phyloP scores from a whole-genome alignment of 2,113 vertebrate genomes.

The Parus major region DNA sequence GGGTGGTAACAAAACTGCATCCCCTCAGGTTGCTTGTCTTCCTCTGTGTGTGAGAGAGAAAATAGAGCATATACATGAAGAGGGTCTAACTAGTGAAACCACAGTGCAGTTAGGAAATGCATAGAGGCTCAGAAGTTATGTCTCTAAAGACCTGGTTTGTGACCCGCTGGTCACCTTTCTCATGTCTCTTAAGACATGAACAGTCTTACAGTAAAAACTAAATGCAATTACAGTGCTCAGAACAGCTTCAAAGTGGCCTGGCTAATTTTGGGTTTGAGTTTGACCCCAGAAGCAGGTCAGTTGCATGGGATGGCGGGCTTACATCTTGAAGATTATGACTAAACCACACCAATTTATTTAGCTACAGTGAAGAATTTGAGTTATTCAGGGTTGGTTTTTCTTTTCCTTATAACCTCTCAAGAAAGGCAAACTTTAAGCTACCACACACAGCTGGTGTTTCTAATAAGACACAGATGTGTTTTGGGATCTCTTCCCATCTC shows the following conservation, averaged over 20 bases:
- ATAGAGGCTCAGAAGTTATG: not conserved
- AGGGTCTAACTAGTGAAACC: not conserved
- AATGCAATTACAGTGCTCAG: not conserved
- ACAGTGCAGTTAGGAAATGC: not conserved
- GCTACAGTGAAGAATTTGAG: constrained; percentile 16
- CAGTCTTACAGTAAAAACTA: not conserved
- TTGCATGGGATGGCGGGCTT: not conserved
- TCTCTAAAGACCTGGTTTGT: not conserved
- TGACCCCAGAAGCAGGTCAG: not conserved
- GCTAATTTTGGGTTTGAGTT: not conserved
- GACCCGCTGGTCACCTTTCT: not conserved
- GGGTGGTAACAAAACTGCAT: not conserved
- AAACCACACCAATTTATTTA: constrained; percentile 23
- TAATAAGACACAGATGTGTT: constrained; percentile 74
- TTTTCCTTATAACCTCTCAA: constrained; percentile 7
- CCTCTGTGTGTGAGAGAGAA: not conserved
- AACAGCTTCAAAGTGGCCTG: not conserved
- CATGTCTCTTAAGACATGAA: not conserved
- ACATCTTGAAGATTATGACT: not conserved
- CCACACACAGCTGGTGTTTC: constrained; percentile 68
- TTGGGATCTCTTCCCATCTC: constrained; percentile 69
- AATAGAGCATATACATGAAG: not conserved
- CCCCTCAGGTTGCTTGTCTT: not conserved
- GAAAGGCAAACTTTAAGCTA: constrained; percentile 42
- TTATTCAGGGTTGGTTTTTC: not conserved